A percentile compares a stretch with the other conserved stretches of the same genome.
phyloP scores from a whole-genome alignment of 2,888 invertebrate genomes.

The Seladonia tumulorum region DNA sequence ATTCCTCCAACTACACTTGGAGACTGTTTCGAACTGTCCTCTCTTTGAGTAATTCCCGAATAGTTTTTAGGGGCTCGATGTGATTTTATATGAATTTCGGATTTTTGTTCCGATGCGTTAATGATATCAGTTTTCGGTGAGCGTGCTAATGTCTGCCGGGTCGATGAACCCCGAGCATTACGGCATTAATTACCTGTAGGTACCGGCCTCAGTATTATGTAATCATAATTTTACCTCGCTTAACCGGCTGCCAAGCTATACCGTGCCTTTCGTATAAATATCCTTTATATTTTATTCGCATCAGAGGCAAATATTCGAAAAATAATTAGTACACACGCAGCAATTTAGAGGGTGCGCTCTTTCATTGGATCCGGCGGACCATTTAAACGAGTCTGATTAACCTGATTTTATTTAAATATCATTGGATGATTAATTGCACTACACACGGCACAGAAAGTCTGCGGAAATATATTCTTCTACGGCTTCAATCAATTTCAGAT shows the following conservation, averaged over 20 bases:
- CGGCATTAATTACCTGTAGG: background rate
- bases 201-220: background rate
- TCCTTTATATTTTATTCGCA: background rate
- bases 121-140: background rate
- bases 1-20: background rate
- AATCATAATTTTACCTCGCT: constrained; percentile 9
- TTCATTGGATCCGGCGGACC: background rate
- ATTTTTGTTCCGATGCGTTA: background rate
- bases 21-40: background rate
- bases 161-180: background rate
- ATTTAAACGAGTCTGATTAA: background rate
- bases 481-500: background rate
- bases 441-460: background rate
- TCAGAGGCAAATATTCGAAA: background rate
- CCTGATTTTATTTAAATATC: background rate
- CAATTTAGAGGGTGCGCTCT: background rate
- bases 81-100: background rate
- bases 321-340: background rate
- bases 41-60: background rate
- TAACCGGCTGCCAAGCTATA: background rate
- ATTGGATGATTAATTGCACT: background rate
- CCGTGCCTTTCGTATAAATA: background rate
- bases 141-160: background rate
- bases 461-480: background rate
- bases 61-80: background rate